Conservation (phyloP, 2,113 vertebrate species). For the Oryctolagus cuniculus region DNA sequence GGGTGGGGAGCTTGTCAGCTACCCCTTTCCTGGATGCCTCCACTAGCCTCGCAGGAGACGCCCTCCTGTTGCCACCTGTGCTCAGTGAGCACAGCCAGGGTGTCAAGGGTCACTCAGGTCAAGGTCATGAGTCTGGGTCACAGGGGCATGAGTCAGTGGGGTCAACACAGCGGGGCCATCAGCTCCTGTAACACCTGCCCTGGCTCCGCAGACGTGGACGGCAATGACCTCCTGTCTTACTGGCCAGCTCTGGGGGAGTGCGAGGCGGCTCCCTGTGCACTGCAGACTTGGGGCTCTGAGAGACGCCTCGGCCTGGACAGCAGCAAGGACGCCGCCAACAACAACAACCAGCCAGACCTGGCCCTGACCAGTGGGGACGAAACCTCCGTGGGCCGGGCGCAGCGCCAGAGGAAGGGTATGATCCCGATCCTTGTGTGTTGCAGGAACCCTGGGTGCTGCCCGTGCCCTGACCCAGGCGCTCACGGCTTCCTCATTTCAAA, state of each 20-base stretch:
- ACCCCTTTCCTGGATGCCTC: neutral
- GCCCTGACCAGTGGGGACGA: slow-evolving; percentile 97
- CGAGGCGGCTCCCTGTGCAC: slow-evolving; percentile 91
- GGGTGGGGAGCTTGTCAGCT: neutral
- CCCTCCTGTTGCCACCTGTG: neutral
- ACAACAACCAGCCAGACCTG: slow-evolving; percentile 95
- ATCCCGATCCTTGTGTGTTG: neutral
- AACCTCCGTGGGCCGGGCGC: slow-evolving; percentile 92
- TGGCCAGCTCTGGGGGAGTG: slow-evolving; percentile 97
- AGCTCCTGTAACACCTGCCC: neutral
- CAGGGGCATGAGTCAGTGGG: neutral
- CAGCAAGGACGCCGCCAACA: slow-evolving; percentile 96
- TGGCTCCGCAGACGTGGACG: slow-evolving; percentile 93
- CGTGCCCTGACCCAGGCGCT: neutral
- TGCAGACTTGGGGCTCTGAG: slow-evolving; percentile 99
- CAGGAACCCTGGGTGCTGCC: neutral
- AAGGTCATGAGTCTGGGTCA: neutral
- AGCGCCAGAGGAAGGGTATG: slow-evolving; percentile 96
- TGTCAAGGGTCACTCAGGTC: neutral
- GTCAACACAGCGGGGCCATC: neutral
- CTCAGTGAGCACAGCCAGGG: neutral
- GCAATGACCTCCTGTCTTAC: slow-evolving; percentile 97
- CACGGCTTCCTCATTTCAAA: neutral
- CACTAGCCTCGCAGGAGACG: neutral
- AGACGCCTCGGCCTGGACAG: slow-evolving; percentile 95